Evolutionary conservation across 2,797 vertebrate genomes (phyloP).

Genomic region (Hypotaenidia okinawae): DNA sequence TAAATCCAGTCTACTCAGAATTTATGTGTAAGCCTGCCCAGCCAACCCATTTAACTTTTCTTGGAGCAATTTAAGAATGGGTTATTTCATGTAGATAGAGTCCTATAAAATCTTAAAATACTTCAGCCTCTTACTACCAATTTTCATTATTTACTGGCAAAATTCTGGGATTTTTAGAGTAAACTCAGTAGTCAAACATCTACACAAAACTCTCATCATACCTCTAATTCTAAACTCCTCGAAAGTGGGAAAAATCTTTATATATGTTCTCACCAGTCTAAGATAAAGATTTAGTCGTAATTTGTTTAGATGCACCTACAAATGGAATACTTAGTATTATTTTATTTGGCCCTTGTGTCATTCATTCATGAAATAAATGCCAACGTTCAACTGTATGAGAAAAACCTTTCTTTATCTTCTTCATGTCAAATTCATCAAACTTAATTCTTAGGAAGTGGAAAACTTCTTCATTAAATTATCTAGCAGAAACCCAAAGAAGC

Average conservation of each 20-base stretch:
- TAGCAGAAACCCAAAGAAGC: neutral
- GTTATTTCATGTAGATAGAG: neutral
- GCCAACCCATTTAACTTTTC: neutral
- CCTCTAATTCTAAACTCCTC: neutral
- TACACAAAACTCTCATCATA: neutral
- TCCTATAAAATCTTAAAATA: neutral
- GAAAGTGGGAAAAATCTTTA: neutral
- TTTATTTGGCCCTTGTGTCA: neutral
- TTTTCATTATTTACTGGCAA: neutral
- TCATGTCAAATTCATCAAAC: neutral
- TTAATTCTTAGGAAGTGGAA: neutral
- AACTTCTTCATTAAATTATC: neutral
- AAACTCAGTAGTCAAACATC: neutral
- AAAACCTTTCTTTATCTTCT: neutral
- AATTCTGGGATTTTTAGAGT: neutral
- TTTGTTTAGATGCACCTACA: neutral
- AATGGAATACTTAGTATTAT: neutral
- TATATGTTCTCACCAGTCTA: neutral
- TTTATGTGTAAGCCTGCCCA: neutral
- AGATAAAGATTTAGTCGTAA: neutral
- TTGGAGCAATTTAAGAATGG: neutral
- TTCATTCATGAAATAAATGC: neutral
- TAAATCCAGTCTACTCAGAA: neutral
- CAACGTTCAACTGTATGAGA: neutral
- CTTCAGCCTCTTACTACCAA: neutral